phyloP scores from a whole-genome alignment of 92 coral and sea anemone genomes.

The Parazoanthus atlanticus region DNA sequence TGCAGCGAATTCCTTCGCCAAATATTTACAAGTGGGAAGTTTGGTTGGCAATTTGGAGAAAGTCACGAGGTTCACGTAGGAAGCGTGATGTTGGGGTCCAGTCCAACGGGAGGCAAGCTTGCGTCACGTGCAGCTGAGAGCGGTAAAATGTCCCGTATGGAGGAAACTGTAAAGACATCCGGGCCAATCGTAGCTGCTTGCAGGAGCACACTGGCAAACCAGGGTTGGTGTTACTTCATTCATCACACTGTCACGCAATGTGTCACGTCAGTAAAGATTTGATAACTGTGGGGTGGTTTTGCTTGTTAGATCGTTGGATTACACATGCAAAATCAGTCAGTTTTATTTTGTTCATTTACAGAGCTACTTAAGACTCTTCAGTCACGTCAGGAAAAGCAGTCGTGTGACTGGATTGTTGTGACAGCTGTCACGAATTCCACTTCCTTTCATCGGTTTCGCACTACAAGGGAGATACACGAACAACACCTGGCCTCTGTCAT shows the following conservation, averaged over 20 bases:
- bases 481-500: constrained; percentile 3
- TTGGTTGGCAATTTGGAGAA: constrained; percentile 23
- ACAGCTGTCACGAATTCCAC: constrained; percentile 36
- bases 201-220: neutral
- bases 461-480: constrained; percentile 8
- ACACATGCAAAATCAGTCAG: neutral
- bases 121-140: constrained; percentile 3
- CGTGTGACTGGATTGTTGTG: constrained; percentile 38
- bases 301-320: neutral
- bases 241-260: neutral
- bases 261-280: neutral
- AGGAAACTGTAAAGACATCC: neutral
- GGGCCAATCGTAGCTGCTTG: constrained; percentile 16
- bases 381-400: constrained; percentile 22
- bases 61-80: constrained; percentile 17
- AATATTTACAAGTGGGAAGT: constrained; percentile 28
- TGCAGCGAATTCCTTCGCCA: constrained; percentile 40
- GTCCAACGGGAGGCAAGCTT: neutral
- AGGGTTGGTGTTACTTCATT: neutral
- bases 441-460: constrained; percentile 4
- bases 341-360: neutral
- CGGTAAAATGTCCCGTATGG: neutral
- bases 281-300: neutral
- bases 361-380: constrained; percentile 24
- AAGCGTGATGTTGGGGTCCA: constrained; percentile 8